phyloP scores from a whole-genome alignment of 2,113 vertebrate genomes.

The Crotalus viridis region DNA sequence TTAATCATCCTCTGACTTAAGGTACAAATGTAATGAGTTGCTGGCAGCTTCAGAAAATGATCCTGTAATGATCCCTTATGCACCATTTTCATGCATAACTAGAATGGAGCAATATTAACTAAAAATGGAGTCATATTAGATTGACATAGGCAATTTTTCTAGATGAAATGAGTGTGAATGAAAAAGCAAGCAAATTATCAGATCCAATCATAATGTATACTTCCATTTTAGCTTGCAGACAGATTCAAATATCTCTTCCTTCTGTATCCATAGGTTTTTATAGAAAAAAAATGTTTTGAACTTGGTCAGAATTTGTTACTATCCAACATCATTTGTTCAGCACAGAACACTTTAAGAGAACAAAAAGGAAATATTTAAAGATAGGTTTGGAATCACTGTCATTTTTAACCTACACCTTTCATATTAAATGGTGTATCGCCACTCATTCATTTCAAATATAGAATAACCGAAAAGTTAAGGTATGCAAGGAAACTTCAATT shows the following conservation, averaged over 20 bases:
- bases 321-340: background rate
- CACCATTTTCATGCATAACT: background rate
- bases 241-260: background rate
- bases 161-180: background rate
- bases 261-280: background rate
- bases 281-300: background rate
- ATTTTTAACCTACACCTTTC: background rate
- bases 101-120: background rate
- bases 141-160: background rate
- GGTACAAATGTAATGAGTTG: background rate
- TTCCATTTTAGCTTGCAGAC: background rate
- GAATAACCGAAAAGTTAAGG: background rate
- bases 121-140: background rate
- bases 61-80: background rate
- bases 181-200: background rate
- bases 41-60: background rate
- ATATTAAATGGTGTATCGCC: background rate
- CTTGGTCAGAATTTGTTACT: background rate
- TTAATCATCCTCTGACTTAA: background rate
- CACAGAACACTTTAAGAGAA: background rate
- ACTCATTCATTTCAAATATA: background rate
- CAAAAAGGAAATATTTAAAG: background rate
- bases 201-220: background rate
- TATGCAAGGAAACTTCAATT: background rate
- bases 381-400: background rate